Evolutionary conservation across 2,888 invertebrate species (phyloP).

Genomic region (Thera obeliscata): DNA sequence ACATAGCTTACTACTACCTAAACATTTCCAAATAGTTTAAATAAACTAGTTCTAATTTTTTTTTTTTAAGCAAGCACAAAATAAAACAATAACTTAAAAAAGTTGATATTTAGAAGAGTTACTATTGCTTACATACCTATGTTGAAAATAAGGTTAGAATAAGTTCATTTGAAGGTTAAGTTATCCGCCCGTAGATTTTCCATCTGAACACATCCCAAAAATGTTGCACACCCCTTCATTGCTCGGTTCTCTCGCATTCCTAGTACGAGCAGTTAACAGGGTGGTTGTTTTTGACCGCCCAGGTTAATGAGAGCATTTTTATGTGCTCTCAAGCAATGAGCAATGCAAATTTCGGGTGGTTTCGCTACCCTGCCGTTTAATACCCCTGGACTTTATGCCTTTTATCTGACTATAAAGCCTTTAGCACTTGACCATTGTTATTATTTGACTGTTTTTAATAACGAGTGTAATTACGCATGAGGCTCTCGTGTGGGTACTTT

Average conservation of each 20-base stretch:
- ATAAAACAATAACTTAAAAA: too few relatives aligned
- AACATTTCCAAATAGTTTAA: too few relatives aligned
- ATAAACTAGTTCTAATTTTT: too few relatives aligned
- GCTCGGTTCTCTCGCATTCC: constrained; percentile 39
- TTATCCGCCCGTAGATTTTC: constrained; percentile 8
- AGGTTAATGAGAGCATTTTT: constrained; percentile 83
- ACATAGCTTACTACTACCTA: too few relatives aligned
- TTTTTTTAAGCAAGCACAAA: too few relatives aligned
- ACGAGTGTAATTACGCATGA: constrained; percentile 37
- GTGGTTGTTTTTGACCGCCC: constrained; percentile 71
- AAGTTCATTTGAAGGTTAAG: too few relatives aligned
- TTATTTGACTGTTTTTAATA: constrained; percentile 49
- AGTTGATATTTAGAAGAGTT: too few relatives aligned
- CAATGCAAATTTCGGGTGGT: constrained; percentile 82
- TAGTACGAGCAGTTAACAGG: constrained; percentile 51
- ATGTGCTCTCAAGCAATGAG: constrained; percentile 78
- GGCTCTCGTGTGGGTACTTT: constrained; percentile 4
- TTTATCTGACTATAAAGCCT: constrained; percentile 61
- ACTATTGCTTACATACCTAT: too few relatives aligned
- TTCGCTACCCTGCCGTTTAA: constrained; percentile 73
- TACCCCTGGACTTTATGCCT: constrained; percentile 73
- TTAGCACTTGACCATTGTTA: constrained; percentile 68
- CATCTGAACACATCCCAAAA: constrained; percentile 33
- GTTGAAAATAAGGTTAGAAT: too few relatives aligned
- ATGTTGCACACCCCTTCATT: constrained; percentile 41